Conservation (phyloP, 2,888 invertebrate genomes). For the Caenorhabditis sp. region DNA sequence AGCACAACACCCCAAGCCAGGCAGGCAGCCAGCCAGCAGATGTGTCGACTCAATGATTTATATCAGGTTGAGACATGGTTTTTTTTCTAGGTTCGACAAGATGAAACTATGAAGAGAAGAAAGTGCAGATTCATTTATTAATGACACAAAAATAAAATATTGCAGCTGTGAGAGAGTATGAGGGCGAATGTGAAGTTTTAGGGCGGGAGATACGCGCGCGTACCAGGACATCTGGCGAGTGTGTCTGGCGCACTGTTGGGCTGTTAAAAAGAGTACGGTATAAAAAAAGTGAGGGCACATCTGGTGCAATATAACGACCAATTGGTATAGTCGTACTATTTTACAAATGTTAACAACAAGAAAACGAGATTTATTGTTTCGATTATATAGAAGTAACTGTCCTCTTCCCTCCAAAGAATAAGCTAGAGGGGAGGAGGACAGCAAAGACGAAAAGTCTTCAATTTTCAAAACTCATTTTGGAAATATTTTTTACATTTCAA, state of each 20-base stretch:
- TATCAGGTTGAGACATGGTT: background rate
- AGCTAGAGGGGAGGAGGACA: too few relatives aligned
- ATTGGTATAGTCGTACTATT: background rate
- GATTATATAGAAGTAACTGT: too few relatives aligned
- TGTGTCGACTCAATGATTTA: background rate
- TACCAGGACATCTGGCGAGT: background rate
- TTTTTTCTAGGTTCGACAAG: background rate
- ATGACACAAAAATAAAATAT: background rate
- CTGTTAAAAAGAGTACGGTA: background rate
- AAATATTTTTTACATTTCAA: too few relatives aligned
- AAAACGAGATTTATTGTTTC: background rate
- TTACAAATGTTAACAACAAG: background rate
- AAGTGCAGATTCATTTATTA: conserved; percentile 3
- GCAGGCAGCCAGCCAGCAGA: background rate
- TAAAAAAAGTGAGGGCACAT: background rate
- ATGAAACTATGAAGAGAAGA: background rate
- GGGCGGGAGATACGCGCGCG: background rate
- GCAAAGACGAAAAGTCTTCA: too few relatives aligned
- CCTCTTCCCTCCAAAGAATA: too few relatives aligned
- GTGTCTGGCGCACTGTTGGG: background rate
- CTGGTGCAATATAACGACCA: background rate
- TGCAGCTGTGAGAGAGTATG: background rate
- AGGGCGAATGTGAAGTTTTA: background rate
- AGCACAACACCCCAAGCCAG: background rate
- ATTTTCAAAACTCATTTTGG: too few relatives aligned